These are phyloP conservation scores for Psilopogon haemacephalus DNA, from an alignment of 2,113 vertebrate species.

Conservation along the genomic window DNA sequence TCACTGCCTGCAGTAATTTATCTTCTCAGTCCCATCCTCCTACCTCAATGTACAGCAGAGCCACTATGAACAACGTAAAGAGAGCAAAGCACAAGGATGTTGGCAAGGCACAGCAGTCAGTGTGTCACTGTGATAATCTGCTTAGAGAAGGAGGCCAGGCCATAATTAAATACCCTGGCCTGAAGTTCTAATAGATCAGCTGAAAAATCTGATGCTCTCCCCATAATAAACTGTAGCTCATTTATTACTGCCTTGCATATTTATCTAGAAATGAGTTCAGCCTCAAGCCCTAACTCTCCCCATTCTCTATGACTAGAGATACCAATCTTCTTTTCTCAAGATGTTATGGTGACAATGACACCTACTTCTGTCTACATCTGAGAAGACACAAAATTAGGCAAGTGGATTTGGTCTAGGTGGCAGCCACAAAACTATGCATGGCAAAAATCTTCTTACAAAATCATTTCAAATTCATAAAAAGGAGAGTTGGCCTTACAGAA, in stretches of 20 bases:
- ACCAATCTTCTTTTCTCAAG: not conserved
- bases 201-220: conserved; percentile 13
- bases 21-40: not conserved
- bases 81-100: not conserved
- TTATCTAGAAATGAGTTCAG: not conserved
- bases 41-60: not conserved
- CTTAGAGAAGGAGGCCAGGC: conserved; percentile 17
- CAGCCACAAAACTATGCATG: not conserved
- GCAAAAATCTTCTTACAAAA: not conserved
- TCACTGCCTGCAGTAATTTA: not conserved
- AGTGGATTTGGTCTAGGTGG: not conserved
- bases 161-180: conserved; percentile 50
- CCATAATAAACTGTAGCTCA: not conserved
- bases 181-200: conserved; percentile 30
- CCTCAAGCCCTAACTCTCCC: not conserved
- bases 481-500: not conserved
- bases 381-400: not conserved
- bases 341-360: not conserved
- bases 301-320: not conserved
- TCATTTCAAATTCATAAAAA: not conserved
- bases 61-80: not conserved
- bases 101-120: not conserved
- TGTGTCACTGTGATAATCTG: conserved; percentile 49
- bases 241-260: conserved; percentile 34
- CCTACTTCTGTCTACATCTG: not conserved